These are phyloP conservation scores for Periparus ater DNA, from an alignment of 2,797 vertebrate genomes.

Conservation along the genomic window DNA sequence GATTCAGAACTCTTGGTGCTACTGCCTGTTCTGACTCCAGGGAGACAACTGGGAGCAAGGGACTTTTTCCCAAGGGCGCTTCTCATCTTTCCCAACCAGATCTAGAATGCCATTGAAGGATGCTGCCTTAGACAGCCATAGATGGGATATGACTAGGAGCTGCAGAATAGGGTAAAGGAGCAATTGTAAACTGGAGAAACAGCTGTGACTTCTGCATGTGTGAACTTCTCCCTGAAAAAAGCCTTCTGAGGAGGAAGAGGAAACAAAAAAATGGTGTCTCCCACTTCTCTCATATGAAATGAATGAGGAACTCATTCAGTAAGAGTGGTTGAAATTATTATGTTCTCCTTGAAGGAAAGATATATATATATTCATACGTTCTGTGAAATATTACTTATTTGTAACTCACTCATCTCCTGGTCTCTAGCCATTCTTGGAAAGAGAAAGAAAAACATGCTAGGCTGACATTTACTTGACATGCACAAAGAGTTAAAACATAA, in stretches of 20 bases:
- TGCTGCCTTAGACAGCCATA: background rate
- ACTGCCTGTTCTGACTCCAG: background rate
- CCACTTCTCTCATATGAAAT: background rate
- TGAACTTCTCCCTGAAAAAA: background rate
- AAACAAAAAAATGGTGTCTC: background rate
- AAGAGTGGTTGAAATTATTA: background rate
- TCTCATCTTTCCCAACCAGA: background rate
- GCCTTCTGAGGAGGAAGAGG: background rate
- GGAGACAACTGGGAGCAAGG: background rate
- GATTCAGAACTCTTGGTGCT: background rate
- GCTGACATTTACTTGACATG: background rate
- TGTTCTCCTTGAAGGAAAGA: background rate
- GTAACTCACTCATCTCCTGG: background rate
- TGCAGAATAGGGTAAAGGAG: background rate
- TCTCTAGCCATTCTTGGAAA: background rate
- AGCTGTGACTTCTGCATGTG: background rate
- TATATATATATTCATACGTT: background rate
- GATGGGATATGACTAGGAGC: background rate
- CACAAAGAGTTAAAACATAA: background rate
- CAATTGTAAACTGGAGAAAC: background rate
- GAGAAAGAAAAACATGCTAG: background rate
- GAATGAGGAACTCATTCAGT: background rate
- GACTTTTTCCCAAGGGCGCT: background rate
- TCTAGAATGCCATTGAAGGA: background rate
- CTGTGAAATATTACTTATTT: background rate